phyloP scores from a whole-genome alignment of 2,888 invertebrate species.

The Eupithecia dodoneata region DNA sequence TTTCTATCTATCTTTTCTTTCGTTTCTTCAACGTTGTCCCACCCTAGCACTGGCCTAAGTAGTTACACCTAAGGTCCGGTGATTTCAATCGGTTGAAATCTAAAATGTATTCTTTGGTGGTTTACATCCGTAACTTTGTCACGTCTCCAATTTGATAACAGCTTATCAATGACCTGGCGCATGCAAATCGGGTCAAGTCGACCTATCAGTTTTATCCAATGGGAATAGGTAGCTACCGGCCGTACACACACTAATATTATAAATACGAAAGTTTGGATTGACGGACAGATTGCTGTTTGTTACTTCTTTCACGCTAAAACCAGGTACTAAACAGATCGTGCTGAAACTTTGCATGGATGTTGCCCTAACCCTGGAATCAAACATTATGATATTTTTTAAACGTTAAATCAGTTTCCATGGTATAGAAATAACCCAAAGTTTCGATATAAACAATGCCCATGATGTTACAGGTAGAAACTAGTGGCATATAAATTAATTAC shows the following conservation, averaged over 20 bases:
- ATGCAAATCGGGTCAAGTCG: constrained; percentile 5
- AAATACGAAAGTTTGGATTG: too few species aligned
- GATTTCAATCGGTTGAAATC: not conserved
- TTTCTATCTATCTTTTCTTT: not conserved
- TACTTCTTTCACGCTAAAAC: too few species aligned
- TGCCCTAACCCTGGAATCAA: too few species aligned
- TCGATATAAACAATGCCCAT: too few species aligned
- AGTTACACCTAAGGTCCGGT: not conserved
- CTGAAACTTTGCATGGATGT: too few species aligned
- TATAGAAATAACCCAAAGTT: too few species aligned
- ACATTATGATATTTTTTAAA: too few species aligned
- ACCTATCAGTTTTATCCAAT: constrained; percentile 3
- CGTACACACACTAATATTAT: not conserved
- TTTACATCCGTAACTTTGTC: not conserved
- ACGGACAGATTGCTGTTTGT: too few species aligned
- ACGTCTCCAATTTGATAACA: not conserved
- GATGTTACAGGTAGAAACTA: too few species aligned
- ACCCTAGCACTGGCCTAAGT: not conserved
- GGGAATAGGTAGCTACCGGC: not conserved
- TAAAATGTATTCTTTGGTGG: not conserved
- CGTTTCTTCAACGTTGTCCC: not conserved
- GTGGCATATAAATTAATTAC: not conserved
- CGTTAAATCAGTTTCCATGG: too few species aligned
- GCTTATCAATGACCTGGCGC: constrained; percentile 6
- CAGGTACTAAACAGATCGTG: too few species aligned